Base-by-base conservation (phyloP, 30 jellyfish, hydroid and myxozoan species). In the Clytia hemisphaerica region DNA sequence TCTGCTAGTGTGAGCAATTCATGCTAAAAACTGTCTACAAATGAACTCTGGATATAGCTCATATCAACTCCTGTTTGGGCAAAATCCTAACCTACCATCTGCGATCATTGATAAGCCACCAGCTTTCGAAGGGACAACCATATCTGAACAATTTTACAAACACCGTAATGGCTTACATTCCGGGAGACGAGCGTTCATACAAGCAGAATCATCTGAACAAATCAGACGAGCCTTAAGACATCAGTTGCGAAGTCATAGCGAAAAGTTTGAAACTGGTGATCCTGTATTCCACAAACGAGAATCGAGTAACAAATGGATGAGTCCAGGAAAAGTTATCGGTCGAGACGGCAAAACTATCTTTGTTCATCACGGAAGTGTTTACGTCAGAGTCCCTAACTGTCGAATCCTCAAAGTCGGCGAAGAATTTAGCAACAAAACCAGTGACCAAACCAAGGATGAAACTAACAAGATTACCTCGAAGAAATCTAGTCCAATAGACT, bases 1-100 rank as follows among this genome's bases (percentile, higher is more conserved):
- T 67, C 74, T 73, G 79, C 30, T 67, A 22, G 73, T 46, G 22
- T 67, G 79, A 73, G 79, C 76, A 37, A 45, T 67, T 22, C 37
- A 67, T 67, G 73, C 79, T 19, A 67, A 67, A 58, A 54, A 72
- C 54, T 42, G 54, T 42, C 54, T 42, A 16, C 54, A 42, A n/a
- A n/a, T n/a, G n/a, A n/a, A n/a, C n/a, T n/a, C n/a, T n/a, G n/a
- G n/a, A n/a, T n/a, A n/a, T n/a, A n/a, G n/a, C n/a, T n/a, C n/a
- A n/a, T n/a, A n/a, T n/a, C n/a, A n/a, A n/a, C n/a, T n/a, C n/a
- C n/a, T n/a, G n/a, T n/a, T n/a, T n/a, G n/a, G n/a, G n/a, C n/a
- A n/a, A n/a, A n/a, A n/a, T n/a, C n/a, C n/a, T n/a, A n/a, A n/a
- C n/a, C n/a, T n/a, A n/a, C n/a, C n/a, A n/a, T n/a, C n/a, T n/a